Conservation (phyloP, 2,797 vertebrate species). For the Paguma larvata region DNA sequence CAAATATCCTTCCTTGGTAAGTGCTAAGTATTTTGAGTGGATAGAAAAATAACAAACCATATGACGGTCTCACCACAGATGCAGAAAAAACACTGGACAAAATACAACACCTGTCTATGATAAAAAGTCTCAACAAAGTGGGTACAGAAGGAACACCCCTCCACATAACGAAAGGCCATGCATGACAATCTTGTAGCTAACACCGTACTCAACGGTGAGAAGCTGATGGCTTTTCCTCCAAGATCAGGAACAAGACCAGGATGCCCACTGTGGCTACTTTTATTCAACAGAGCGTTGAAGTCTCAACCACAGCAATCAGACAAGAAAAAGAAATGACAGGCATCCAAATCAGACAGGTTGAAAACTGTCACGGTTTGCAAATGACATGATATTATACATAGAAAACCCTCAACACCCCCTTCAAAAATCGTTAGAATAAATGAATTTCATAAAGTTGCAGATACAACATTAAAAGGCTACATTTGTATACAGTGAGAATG, state of each 20-base stretch:
- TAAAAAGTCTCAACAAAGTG: background rate
- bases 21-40: background rate
- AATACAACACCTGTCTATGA: background rate
- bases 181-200: background rate
- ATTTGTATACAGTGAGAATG: too few species aligned
- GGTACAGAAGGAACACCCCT: background rate
- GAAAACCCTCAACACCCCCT: background rate
- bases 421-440: background rate
- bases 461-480: too few species aligned
- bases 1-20: background rate
- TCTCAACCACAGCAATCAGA: background rate
- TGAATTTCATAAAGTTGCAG: too few species aligned
- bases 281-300: background rate
- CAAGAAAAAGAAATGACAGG: background rate
- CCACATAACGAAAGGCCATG: background rate
- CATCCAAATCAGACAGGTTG: background rate
- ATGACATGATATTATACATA: background rate
- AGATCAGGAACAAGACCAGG: background rate
- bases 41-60: background rate
- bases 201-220: background rate
- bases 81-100: background rate
- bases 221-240: background rate
- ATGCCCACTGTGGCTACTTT: background rate
- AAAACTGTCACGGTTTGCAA: background rate
- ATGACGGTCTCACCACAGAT: background rate